These are phyloP conservation scores for Tupaia chinensis DNA, from an alignment of 2,113 vertebrate species.

Conservation along the genomic window DNA sequence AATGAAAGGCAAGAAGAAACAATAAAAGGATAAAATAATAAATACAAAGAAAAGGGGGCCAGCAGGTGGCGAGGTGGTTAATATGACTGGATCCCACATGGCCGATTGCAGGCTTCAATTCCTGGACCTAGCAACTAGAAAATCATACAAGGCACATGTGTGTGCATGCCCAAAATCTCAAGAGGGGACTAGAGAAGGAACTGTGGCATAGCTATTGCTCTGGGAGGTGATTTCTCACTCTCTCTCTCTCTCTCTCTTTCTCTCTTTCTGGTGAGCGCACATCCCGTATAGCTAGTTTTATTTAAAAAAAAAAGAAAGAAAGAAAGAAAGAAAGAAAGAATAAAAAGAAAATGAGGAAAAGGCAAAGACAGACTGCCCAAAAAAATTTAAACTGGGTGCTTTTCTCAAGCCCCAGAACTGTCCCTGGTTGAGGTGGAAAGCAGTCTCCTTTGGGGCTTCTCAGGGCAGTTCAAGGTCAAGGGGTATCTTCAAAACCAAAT, in stretches of 20 bases:
- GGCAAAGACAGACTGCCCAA: too few relatives aligned
- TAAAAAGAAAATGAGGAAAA: not conserved
- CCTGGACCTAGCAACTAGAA: too few relatives aligned
- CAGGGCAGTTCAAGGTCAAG: constrained; percentile 86
- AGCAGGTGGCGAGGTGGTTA: too few relatives aligned
- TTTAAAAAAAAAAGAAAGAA: not conserved
- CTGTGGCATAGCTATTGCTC: too few relatives aligned
- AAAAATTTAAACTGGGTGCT: not conserved
- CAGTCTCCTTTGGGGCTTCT: constrained; percentile 83
- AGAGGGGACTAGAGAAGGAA: too few relatives aligned
- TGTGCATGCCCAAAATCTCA: too few relatives aligned
- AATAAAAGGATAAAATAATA: not conserved
- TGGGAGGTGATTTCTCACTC: too few relatives aligned
- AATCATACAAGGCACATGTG: too few relatives aligned
- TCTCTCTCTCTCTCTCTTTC: too few relatives aligned
- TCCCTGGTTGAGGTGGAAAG: constrained; percentile 78
- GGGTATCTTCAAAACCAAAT: constrained; percentile 89
- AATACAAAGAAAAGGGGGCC: not conserved
- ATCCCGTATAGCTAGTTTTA: not conserved
- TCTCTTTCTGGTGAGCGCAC: too few relatives aligned
- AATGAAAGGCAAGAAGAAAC: not conserved
- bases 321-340: not conserved
- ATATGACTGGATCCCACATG: too few relatives aligned
- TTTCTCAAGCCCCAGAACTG: constrained; percentile 44
- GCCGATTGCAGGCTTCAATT: too few relatives aligned